Conservation (phyloP, 2,797 vertebrate species). For the Ciconia nigra region DNA sequence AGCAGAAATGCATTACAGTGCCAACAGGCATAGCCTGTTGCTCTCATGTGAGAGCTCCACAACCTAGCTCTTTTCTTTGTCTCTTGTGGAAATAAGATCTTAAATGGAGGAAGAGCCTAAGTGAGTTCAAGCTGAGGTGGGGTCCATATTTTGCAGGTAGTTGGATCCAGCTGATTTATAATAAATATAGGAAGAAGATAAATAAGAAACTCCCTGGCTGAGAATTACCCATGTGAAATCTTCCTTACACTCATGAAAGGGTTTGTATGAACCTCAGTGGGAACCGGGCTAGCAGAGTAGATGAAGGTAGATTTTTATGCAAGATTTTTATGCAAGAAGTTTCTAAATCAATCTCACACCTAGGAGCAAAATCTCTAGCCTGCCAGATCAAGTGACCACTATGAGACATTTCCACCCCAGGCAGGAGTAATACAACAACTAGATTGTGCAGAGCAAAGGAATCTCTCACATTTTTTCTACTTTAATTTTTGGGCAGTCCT, state of each 20-base stretch:
- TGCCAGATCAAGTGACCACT: not conserved
- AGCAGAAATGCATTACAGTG: not conserved
- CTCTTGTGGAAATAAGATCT: not conserved
- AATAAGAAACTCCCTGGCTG: not conserved
- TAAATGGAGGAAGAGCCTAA: not conserved
- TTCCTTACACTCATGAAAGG: not conserved
- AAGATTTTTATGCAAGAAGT: not conserved
- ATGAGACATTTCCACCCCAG: not conserved
- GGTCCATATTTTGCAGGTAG: too few relatives aligned
- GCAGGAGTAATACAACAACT: not conserved
- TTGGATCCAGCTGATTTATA: not conserved
- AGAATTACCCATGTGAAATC: not conserved
- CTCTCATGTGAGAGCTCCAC: not conserved
- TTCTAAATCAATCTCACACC: not conserved
- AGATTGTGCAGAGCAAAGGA: not conserved
- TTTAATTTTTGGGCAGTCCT: not conserved
- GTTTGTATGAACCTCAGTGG: not conserved
- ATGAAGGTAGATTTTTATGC: not conserved
- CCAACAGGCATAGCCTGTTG: not conserved
- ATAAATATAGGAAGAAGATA: not conserved
- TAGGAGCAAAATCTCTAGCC: not conserved
- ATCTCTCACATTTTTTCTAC: not conserved
- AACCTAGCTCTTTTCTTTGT: not conserved
- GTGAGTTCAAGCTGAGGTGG: too few relatives aligned
- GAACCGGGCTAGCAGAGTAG: not conserved